Conservation (phyloP, 2,888 invertebrate species). For the Notocelia uddmanniana region DNA sequence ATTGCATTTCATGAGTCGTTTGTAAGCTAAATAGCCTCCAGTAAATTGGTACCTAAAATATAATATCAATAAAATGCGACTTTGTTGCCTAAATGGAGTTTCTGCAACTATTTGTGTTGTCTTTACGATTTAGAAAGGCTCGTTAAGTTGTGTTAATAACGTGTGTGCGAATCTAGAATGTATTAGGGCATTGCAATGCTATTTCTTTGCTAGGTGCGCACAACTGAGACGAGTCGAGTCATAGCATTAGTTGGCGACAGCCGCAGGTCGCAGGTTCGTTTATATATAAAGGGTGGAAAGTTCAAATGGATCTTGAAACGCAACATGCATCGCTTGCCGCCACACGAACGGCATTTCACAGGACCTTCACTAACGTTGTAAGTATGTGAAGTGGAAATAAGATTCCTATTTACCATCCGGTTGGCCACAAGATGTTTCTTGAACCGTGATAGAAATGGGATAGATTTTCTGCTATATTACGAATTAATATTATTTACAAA, state of each 20-base stretch:
- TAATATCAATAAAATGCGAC: slow-evolving; percentile 30
- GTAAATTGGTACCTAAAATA: slow-evolving; percentile 11
- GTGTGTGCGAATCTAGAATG: slow-evolving; percentile 30
- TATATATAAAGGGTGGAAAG: too few species aligned
- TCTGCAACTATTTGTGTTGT: slow-evolving; percentile 15
- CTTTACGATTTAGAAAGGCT: slow-evolving; percentile 32
- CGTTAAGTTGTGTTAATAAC: slow-evolving; percentile 22
- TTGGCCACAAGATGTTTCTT: too few species aligned
- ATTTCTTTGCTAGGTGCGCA: background rate
- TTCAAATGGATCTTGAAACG: too few species aligned
- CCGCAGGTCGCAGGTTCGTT: background rate
- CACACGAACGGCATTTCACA: too few species aligned
- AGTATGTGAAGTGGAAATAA: too few species aligned
- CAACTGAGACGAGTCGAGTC: background rate
- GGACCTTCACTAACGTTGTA: too few species aligned
- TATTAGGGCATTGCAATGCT: slow-evolving; percentile 33
- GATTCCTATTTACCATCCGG: too few species aligned
- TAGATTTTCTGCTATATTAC: too few species aligned
- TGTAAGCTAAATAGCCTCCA: slow-evolving; percentile 23
- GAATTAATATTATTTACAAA: too few species aligned
- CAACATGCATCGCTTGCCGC: too few species aligned
- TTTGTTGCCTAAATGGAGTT: slow-evolving; percentile 25
- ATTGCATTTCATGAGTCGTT: slow-evolving; percentile 40
- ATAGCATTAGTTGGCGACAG: background rate
- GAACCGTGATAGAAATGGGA: too few species aligned